These are phyloP conservation scores for Nyctibius bracteatus DNA, from an alignment of 2,113 vertebrate genomes.

Conservation along the genomic window DNA sequence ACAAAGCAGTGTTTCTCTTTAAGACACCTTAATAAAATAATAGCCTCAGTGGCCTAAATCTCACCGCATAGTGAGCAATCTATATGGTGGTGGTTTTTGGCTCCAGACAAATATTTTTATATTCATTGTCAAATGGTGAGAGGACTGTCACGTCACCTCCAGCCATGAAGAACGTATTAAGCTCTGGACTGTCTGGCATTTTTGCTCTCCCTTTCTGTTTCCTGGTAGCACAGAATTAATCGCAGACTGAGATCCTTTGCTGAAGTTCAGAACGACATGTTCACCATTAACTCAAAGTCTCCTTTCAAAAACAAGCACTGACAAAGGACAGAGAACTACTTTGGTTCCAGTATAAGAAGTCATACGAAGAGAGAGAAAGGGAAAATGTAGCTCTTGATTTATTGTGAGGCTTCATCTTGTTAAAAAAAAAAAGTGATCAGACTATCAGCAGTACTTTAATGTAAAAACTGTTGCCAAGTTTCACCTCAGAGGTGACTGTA, in stretches of 20 bases:
- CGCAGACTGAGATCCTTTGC: not conserved
- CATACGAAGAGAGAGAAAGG: not conserved
- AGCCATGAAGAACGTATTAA: not conserved
- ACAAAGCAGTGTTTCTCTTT: not conserved
- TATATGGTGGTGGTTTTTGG: not conserved
- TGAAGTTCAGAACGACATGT: not conserved
- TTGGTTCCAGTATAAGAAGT: not conserved
- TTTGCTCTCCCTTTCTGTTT: not conserved
- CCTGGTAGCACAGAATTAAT: not conserved
- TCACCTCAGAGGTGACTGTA: not conserved
- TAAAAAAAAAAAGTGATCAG: not conserved
- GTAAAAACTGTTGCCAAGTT: not conserved
- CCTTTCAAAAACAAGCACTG: slow-evolving; percentile 7
- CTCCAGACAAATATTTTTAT: not conserved
- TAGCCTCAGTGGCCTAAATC: not conserved
- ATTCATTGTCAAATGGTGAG: not conserved
- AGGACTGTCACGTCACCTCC: not conserved
- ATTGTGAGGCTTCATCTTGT: not conserved
- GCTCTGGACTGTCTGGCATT: not conserved
- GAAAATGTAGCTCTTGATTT: not conserved
- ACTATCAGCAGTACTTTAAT: not conserved
- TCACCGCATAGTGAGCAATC: not conserved
- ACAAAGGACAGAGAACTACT: not conserved
- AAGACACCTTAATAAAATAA: slow-evolving; percentile 1
- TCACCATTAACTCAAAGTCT: not conserved